A percentile compares a stretch with the other conserved stretches of the same genome.
phyloP scores from a whole-genome alignment of 2,113 vertebrate species.

The Nibea albiflora region DNA sequence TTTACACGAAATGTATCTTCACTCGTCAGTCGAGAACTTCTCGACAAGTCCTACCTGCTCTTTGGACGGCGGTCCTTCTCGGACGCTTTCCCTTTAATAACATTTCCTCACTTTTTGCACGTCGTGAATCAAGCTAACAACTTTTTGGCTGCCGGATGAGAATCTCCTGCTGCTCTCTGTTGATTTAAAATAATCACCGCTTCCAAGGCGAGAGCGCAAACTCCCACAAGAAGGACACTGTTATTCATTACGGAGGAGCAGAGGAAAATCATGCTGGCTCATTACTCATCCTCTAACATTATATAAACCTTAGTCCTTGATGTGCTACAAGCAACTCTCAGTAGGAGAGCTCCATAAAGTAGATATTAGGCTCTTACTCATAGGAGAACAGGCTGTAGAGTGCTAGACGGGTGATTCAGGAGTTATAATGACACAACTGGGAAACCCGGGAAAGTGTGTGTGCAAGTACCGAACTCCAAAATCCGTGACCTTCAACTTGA shows the following conservation, averaged over 20 bases:
- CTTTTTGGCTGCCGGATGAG: conserved; percentile 24
- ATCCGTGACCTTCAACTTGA: not conserved
- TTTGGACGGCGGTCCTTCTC: not conserved
- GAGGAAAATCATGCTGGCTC: conserved; percentile 47
- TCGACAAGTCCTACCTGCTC: not conserved
- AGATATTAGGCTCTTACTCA: conserved; percentile 56
- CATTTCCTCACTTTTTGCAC: conserved; percentile 20
- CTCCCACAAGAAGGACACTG: conserved; percentile 57
- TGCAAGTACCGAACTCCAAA: not conserved
- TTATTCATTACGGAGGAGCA: conserved; percentile 64
- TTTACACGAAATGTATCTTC: not conserved
- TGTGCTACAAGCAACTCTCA: conserved; percentile 51
- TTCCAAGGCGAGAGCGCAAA: conserved; percentile 53
- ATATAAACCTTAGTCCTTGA: conserved; percentile 56
- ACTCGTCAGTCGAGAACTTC: not conserved
- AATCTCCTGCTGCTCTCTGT: conserved; percentile 57
- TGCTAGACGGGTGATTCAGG: conserved; percentile 49
- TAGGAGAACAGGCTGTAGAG: conserved; percentile 23
- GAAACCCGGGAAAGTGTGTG: conserved; percentile 4
- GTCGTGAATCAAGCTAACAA: conserved; percentile 46
- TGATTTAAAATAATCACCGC: conserved; percentile 66
- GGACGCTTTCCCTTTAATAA: not conserved
- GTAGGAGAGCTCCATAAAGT: conserved; percentile 48
- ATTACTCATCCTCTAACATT: conserved; percentile 66
- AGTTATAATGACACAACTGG: conserved; percentile 38